phyloP scores from a whole-genome alignment of 2,113 vertebrate species.

The Fregetta grallaria region DNA sequence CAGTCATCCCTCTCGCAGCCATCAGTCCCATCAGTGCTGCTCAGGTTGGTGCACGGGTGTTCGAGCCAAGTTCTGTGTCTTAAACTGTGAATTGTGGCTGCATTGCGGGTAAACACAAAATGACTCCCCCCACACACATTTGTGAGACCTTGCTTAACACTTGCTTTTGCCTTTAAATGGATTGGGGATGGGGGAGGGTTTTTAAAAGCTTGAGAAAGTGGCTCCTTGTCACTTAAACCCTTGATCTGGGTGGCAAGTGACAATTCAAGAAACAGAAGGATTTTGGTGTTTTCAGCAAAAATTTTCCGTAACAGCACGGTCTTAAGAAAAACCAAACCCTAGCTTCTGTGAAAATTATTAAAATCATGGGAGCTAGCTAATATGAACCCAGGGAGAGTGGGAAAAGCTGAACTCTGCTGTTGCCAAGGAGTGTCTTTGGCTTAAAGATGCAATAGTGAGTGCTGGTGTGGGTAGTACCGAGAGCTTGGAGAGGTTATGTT shows the following conservation, averaged over 20 bases:
- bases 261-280: too few species aligned
- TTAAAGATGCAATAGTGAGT: neutral
- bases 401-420: neutral
- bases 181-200: neutral
- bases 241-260: too few species aligned
- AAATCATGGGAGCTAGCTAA: too few species aligned
- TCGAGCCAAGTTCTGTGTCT: neutral
- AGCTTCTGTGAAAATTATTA: too few species aligned
- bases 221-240: neutral
- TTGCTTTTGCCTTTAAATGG: neutral
- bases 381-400: too few species aligned
- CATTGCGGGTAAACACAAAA: neutral
- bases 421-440: neutral
- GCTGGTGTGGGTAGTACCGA: too few species aligned
- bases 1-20: neutral
- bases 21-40: neutral
- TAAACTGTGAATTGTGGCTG: neutral
- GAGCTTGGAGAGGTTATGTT: neutral
- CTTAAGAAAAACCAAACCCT: too few species aligned
- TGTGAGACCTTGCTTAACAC: neutral
- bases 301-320: too few species aligned
- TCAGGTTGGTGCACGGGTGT: neutral
- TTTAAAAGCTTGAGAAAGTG: neutral
- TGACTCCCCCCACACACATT: accelerated
- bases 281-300: too few species aligned